Percentiles rank a stretch among this genome's conserved stretches.
phyloP scores from a whole-genome alignment of 1,140 invertebrate species.

The Drosophila asahinai region DNA sequence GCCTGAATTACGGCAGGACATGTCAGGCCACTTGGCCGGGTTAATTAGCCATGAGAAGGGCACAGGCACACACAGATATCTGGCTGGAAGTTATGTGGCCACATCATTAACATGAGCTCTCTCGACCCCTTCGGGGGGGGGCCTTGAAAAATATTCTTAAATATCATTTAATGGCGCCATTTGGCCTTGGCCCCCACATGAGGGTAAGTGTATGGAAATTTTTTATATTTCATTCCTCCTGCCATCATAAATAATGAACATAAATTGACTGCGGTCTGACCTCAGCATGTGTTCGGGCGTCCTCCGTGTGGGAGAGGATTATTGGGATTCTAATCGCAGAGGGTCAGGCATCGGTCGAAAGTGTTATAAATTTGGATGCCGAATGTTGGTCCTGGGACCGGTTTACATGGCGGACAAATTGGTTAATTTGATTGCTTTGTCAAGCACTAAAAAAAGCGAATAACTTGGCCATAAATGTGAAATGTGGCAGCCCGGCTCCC shows the following conservation, averaged over 20 bases:
- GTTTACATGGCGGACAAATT: slow-evolving; percentile 33
- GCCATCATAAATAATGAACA: slow-evolving; percentile 68
- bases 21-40: slow-evolving; percentile 48
- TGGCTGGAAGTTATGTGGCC: slow-evolving; percentile 40
- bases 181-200: slow-evolving; percentile 36
- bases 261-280: slow-evolving; percentile 51
- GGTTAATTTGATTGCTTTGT: slow-evolving; percentile 63
- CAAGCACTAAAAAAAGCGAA: slow-evolving; percentile 29
- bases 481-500: background rate
- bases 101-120: slow-evolving; percentile 60
- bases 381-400: slow-evolving; percentile 41
- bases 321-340: slow-evolving; percentile 50
- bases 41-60: slow-evolving; percentile 73
- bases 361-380: slow-evolving; percentile 54
- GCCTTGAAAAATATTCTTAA: slow-evolving; percentile 55
- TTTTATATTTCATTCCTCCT: slow-evolving; percentile 59
- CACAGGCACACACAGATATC: slow-evolving; percentile 10
- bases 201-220: slow-evolving; percentile 37
- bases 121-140: background rate
- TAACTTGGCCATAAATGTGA: slow-evolving; percentile 22
- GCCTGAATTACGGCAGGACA: slow-evolving; percentile 53
- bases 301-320: slow-evolving; percentile 15
- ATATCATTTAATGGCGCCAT: slow-evolving; percentile 52
- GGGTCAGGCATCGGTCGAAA: slow-evolving; percentile 42
- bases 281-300: slow-evolving; percentile 21